Conservation (phyloP, 2,888 invertebrate genomes). For the Sminthurides aquaticus region DNA sequence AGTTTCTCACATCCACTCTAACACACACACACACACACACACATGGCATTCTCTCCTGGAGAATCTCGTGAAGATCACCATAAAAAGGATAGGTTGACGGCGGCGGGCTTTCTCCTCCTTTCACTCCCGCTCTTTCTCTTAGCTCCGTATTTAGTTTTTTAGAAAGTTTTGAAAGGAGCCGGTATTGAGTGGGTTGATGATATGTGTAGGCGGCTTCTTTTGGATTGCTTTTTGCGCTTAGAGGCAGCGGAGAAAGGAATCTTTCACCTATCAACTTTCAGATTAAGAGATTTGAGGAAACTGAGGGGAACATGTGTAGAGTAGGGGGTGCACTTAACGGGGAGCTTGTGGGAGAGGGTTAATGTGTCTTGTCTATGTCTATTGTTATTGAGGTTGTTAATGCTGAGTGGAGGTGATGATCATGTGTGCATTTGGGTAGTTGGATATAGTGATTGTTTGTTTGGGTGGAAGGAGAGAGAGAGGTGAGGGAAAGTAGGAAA, state of each 20-base stretch:
- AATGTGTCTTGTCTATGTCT: no score
- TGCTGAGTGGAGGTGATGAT: background rate
- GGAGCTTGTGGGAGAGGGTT: no score
- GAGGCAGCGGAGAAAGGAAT: background rate
- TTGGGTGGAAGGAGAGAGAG: background rate
- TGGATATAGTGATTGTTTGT: background rate
- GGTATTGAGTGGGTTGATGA: no score
- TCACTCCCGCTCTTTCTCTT: no score
- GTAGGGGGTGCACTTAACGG: background rate
- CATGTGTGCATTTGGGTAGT: background rate
- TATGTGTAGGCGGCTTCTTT: no score
- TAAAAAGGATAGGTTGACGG: background rate
- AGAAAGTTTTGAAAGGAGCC: no score
- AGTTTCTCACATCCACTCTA: background rate
- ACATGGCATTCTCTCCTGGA: conserved; percentile 17
- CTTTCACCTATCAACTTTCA: background rate
- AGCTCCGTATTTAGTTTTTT: no score
- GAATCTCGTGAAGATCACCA: background rate
- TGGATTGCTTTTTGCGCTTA: no score
- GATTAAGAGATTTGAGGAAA: background rate
- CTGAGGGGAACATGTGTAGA: background rate
- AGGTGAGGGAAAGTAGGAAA: background rate
- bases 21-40: conserved; percentile 3
- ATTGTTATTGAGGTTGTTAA: background rate
- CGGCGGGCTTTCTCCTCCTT: no score